These are phyloP conservation scores for Drosophila auraria DNA, from an alignment of 1,140 invertebrate species.

Conservation along the genomic window DNA sequence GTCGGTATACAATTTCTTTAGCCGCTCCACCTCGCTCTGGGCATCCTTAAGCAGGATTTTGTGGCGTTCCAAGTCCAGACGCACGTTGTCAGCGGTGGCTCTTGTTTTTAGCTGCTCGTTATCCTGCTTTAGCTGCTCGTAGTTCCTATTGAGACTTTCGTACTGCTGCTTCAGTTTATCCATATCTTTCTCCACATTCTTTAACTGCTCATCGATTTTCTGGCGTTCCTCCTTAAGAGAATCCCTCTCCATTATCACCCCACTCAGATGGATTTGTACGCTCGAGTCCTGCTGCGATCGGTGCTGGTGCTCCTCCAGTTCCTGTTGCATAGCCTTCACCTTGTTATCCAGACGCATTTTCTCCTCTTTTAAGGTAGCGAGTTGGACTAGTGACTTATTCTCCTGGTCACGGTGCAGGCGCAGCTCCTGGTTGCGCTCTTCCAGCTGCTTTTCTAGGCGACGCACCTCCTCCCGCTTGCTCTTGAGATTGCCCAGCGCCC, in stretches of 20 bases:
- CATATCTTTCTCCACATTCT: conserved; percentile 52
- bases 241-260: conserved; percentile 42
- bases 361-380: conserved; percentile 72
- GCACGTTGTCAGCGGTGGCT: conserved; percentile 49
- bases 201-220: conserved; percentile 42
- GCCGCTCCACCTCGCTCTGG: conserved; percentile 73
- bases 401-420: conserved; percentile 63
- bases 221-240: conserved; percentile 37
- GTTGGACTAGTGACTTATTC: conserved; percentile 70
- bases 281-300: conserved; percentile 33
- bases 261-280: conserved; percentile 35
- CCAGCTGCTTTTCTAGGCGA: conserved; percentile 63
- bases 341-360: conserved; percentile 64
- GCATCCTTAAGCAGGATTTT: conserved; percentile 77
- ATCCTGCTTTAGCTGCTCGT: conserved; percentile 62
- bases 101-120: conserved; percentile 54
- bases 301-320: conserved; percentile 49
- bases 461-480: conserved; percentile 79
- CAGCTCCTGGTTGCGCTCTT: conserved; percentile 67
- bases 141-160: conserved; percentile 49
- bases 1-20: conserved; percentile 77
- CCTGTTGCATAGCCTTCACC: conserved; percentile 63
- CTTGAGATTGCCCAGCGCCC: conserved; percentile 69
- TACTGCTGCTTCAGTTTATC: conserved; percentile 65
- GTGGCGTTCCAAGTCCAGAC: conserved; percentile 71